Evolutionary conservation across 2,797 vertebrate genomes (phyloP).

Genomic region (Lemur catta): DNA sequence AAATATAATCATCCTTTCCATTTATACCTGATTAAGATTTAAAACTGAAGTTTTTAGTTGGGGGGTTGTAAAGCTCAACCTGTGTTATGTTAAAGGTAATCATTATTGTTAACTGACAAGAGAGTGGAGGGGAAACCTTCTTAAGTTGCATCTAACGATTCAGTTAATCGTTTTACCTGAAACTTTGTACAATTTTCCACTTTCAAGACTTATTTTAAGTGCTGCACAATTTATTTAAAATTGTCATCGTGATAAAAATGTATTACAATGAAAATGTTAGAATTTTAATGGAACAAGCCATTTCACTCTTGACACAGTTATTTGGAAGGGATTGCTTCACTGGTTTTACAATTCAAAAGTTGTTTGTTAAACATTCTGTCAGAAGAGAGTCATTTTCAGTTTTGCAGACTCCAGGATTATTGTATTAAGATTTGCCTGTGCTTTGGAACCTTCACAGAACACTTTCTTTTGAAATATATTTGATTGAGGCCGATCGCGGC

Average conservation of each 20-base stretch:
- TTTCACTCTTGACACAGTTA: not conserved
- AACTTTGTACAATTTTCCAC: not conserved
- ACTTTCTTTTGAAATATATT: constrained; percentile 45
- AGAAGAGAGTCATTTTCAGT: constrained; percentile 9
- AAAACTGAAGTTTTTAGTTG: constrained; percentile 43
- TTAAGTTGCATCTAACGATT: constrained; percentile 56
- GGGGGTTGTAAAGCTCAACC: constrained; percentile 55
- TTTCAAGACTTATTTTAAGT: constrained; percentile 22
- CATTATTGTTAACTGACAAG: not conserved
- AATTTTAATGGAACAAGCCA: not conserved
- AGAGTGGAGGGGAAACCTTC: not conserved
- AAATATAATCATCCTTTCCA: constrained; percentile 73
- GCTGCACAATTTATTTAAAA: not conserved
- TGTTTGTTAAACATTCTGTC: not conserved
- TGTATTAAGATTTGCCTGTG: constrained; percentile 8
- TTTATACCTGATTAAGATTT: constrained; percentile 41
- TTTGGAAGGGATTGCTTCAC: not conserved
- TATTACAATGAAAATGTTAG: not conserved
- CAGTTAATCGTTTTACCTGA: not conserved
- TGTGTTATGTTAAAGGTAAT: not conserved
- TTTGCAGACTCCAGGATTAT: constrained; percentile 14
- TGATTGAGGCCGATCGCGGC: not conserved
- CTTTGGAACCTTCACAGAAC: not conserved
- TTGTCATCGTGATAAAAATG: not conserved
- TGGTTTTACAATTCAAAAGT: not conserved